phyloP scores from a whole-genome alignment of 1,140 invertebrate genomes.

The Euwallacea similis region DNA sequence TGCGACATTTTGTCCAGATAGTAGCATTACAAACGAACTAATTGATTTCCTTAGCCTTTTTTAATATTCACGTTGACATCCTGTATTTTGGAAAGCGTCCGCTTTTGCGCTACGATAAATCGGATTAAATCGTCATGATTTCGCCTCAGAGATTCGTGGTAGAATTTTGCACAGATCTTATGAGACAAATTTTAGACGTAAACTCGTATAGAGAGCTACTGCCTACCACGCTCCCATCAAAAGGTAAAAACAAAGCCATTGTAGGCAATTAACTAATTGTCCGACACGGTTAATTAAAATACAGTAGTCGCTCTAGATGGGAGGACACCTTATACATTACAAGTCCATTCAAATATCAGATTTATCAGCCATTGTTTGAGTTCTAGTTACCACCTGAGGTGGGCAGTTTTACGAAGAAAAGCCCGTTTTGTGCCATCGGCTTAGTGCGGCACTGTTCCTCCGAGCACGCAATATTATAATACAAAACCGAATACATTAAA shows the following conservation, averaged over 20 bases:
- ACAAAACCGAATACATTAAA: neutral
- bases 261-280: slow-evolving; percentile 35
- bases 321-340: slow-evolving; percentile 18
- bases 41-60: too few relatives aligned
- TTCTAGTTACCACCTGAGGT: slow-evolving; percentile 16
- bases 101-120: too few relatives aligned
- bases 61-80: too few relatives aligned
- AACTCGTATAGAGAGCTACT: too few relatives aligned
- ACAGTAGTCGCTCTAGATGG: slow-evolving; percentile 19
- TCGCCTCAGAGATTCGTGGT: too few relatives aligned
- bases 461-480: neutral
- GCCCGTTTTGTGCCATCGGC: neutral
- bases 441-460: neutral
- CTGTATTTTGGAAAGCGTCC: too few relatives aligned
- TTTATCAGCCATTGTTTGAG: slow-evolving; percentile 26
- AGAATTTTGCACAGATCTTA: too few relatives aligned
- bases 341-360: slow-evolving; percentile 23
- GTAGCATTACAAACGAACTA: too few relatives aligned
- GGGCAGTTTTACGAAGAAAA: neutral
- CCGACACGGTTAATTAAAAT: slow-evolving; percentile 24
- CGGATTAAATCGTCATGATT: too few relatives aligned
- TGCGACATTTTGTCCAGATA: too few relatives aligned
- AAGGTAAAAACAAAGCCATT: slow-evolving; percentile 19
- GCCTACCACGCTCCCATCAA: neutral
- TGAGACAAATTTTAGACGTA: too few relatives aligned